Percentiles rank a stretch among this genome's conserved stretches.
phyloP scores from a whole-genome alignment of 2,113 vertebrate species.

The Pelvicachromis taeniatus region DNA sequence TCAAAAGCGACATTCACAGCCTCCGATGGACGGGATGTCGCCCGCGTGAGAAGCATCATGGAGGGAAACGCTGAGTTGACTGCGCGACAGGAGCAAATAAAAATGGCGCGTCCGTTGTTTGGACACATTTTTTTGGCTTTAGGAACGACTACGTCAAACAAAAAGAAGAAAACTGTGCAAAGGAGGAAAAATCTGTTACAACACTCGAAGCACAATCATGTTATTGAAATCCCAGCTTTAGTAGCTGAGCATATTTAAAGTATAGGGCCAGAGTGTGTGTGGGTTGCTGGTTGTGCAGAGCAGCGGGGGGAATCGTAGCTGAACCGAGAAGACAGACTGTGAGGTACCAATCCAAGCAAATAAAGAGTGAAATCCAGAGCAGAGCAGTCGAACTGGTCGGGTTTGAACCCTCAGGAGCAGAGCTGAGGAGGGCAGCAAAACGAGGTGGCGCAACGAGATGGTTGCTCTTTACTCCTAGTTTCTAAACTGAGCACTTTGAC shows the following conservation, averaged over 20 bases:
- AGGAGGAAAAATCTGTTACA: too few species aligned
- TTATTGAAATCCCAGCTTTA: too few species aligned
- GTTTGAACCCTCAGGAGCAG: background rate
- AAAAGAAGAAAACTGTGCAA: too few species aligned
- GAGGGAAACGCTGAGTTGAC: background rate
- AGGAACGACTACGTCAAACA: too few species aligned
- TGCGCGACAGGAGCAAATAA: background rate
- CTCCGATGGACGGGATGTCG: background rate
- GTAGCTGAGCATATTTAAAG: too few species aligned
- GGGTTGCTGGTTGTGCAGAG: background rate
- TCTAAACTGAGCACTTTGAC: background rate
- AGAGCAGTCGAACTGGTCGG: background rate
- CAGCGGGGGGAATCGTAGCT: background rate
- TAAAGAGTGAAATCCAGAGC: background rate
- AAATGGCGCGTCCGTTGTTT: background rate
- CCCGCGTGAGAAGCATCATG: background rate
- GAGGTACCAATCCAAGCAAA: background rate
- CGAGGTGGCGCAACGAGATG: background rate
- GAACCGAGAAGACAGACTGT: background rate
- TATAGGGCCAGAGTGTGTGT: background rate
- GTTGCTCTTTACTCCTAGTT: background rate
- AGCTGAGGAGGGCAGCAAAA: background rate
- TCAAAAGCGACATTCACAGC: background rate
- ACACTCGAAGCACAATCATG: too few species aligned
- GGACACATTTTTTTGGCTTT: too few species aligned